These are phyloP conservation scores for Psophia crepitans DNA, from an alignment of 2,113 vertebrate genomes.

Conservation along the genomic window DNA sequence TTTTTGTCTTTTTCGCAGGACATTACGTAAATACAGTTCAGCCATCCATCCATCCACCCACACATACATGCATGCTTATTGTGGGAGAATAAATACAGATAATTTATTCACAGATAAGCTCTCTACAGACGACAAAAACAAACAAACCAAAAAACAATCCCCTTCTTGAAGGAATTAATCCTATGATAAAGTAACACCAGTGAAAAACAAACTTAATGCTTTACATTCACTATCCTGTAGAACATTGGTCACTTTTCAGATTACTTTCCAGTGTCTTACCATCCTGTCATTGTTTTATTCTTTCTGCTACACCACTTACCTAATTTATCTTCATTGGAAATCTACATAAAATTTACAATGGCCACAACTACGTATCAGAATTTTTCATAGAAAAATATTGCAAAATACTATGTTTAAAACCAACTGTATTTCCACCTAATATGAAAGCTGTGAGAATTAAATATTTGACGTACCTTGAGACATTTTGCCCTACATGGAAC, in stretches of 20 bases:
- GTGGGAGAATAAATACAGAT: not conserved
- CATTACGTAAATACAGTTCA: not conserved
- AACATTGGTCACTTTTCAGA: not conserved
- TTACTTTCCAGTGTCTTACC: not conserved
- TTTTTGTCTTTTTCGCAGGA: not conserved
- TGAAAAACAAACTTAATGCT: not conserved
- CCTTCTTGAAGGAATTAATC: not conserved
- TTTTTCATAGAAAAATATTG: constrained; percentile 4
- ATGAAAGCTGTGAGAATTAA: not conserved
- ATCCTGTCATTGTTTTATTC: not conserved
- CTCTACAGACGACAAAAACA: not conserved
- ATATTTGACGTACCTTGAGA: not conserved
- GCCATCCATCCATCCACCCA: not conserved
- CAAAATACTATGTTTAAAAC: not conserved
- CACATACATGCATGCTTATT: not conserved
- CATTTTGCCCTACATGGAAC: not conserved
- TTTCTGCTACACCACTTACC: not conserved
- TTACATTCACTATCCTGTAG: not conserved
- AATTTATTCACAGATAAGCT: constrained; percentile 11
- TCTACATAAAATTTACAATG: not conserved
- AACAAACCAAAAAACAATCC: not conserved
- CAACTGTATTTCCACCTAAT: not conserved
- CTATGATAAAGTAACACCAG: not conserved
- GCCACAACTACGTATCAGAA: not conserved
- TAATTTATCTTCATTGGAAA: not conserved